A percentile compares a stretch with the other conserved stretches of the same genome.
Evolutionary conservation across 2,888 invertebrate genomes (phyloP).

Genomic region (Smittia aterrima): DNA sequence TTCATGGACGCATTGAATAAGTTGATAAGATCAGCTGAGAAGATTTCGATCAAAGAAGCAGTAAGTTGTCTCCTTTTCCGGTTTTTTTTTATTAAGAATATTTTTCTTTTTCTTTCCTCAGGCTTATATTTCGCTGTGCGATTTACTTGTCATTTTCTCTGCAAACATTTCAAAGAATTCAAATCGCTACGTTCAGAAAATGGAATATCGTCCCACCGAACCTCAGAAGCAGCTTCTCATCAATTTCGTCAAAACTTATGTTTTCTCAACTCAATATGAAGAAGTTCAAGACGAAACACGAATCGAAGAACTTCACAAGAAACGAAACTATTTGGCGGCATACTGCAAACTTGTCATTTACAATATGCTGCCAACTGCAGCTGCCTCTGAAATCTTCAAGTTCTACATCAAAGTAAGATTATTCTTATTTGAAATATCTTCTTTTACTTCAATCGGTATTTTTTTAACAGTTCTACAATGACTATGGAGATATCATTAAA

Average conservation of each 20-base stretch:
- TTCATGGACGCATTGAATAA: constrained; percentile 73
- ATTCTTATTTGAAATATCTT: background rate
- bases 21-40: constrained; percentile 66
- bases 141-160: constrained; percentile 89
- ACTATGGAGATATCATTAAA: constrained; percentile 98
- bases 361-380: constrained; percentile 89
- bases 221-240: constrained; percentile 79
- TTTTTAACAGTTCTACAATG: constrained; percentile 78
- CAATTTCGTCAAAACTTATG: constrained; percentile 88
- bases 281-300: constrained; percentile 93
- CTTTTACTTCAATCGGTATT: background rate
- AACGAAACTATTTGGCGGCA: constrained; percentile 91
- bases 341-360: constrained; percentile 98
- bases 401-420: constrained; percentile 87
- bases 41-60: constrained; percentile 71
- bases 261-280: constrained; percentile 90
- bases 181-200: constrained; percentile 57
- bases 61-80: constrained; percentile 51
- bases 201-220: constrained; percentile 79
- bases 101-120: constrained; percentile 49
- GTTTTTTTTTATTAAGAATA: constrained; percentile 10
- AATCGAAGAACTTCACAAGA: constrained; percentile 95
- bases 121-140: constrained; percentile 95
- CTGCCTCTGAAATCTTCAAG: constrained; percentile 93
- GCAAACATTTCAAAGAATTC: constrained; percentile 66